phyloP scores from a whole-genome alignment of 2,797 vertebrate species.

The Alfaro cultratus region DNA sequence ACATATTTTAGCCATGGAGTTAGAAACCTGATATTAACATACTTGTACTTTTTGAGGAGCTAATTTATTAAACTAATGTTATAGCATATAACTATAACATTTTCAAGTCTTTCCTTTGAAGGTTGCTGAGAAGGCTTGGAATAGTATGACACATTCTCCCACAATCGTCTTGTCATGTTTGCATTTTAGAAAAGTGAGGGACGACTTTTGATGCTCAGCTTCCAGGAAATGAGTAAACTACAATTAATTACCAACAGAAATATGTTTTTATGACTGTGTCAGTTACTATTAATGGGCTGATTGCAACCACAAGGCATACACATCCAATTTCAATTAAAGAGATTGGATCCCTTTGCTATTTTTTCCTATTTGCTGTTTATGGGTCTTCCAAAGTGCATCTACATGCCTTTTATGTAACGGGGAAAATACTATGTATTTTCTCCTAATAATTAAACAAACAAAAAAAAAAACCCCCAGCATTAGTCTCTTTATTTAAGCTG shows the following conservation, averaged over 20 bases:
- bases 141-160: neutral
- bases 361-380: neutral
- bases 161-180: neutral
- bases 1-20: slow-evolving; percentile 9
- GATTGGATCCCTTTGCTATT: neutral
- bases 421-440: neutral
- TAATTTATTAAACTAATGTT: neutral
- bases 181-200: neutral
- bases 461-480: neutral
- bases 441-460: neutral
- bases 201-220: neutral
- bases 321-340: neutral
- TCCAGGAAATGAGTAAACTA: neutral
- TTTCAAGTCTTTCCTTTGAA: neutral
- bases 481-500: slow-evolving; percentile 8
- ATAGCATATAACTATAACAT: neutral
- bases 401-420: neutral
- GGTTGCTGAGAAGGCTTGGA: no score
- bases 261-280: no score
- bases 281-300: neutral
- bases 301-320: neutral
- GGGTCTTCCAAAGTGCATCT: neutral
- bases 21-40: neutral
- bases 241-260: neutral
- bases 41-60: neutral